Evolutionary conservation across 64 coral and sea anemone genomes (phyloP).

Genomic region (Catalaphyllia jardinei): DNA sequence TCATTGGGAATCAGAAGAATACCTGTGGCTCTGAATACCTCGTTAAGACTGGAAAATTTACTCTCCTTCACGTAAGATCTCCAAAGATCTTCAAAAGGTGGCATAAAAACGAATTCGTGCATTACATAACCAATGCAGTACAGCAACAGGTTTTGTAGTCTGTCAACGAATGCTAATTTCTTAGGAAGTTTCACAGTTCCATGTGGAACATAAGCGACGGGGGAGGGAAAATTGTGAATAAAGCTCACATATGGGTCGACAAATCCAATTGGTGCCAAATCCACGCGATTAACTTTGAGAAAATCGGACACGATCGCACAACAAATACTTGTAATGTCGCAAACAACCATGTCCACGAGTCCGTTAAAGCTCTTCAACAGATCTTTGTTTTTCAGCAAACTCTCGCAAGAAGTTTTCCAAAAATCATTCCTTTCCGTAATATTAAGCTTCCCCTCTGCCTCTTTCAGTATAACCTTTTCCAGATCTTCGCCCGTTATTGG

Average conservation of each 20-base stretch:
- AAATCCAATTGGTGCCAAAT: slow-evolving; percentile 77
- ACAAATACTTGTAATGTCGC: slow-evolving; percentile 72
- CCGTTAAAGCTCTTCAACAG: neutral
- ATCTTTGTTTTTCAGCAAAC: slow-evolving; percentile 6
- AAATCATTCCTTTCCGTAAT: slow-evolving; percentile 16
- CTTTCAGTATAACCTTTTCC: slow-evolving; percentile 55
- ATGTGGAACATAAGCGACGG: slow-evolving; percentile 64
- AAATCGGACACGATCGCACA: slow-evolving; percentile 70
- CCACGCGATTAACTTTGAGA: slow-evolving; percentile 64
- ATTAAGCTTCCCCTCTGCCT: slow-evolving; percentile 44
- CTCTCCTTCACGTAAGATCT: slow-evolving; percentile 24
- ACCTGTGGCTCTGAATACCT: slow-evolving; percentile 43
- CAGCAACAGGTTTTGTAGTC: slow-evolving; percentile 53
- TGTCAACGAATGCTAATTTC: slow-evolving; percentile 28
- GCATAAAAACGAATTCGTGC: slow-evolving; percentile 41
- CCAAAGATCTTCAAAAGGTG: slow-evolving; percentile 58
- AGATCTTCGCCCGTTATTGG: slow-evolving; percentile 31
- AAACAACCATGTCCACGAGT: slow-evolving; percentile 52
- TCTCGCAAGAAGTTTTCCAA: slow-evolving; percentile 41
- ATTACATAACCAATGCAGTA: slow-evolving; percentile 48
- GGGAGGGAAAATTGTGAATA: slow-evolving; percentile 75
- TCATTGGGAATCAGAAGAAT: slow-evolving; percentile 60
- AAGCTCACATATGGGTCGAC: slow-evolving; percentile 74
- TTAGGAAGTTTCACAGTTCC: slow-evolving; percentile 50
- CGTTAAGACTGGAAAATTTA: slow-evolving; percentile 50